Conservation (phyloP, 2,113 vertebrate species). For the Eulemur macaco region DNA sequence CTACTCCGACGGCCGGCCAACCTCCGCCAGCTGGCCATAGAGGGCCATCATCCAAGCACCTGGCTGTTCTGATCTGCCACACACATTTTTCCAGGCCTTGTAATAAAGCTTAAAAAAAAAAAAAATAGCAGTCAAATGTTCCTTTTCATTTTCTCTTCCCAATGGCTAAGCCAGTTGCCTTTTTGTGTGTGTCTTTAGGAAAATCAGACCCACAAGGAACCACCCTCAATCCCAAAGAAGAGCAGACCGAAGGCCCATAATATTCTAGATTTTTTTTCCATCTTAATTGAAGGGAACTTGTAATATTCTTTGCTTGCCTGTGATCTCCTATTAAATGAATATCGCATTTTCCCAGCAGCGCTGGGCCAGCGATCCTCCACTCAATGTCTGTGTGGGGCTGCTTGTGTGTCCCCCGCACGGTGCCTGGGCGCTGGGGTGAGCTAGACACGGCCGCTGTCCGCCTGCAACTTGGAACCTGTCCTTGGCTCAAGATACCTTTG, state of each 20-base stretch:
- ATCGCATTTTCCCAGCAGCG: neutral
- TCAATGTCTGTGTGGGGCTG: neutral
- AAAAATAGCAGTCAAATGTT: constrained; percentile 49
- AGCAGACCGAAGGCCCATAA: neutral
- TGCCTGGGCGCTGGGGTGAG: neutral
- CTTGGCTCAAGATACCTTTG: neutral
- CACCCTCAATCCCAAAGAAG: neutral
- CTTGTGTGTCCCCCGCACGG: neutral
- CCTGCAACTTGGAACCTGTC: neutral
- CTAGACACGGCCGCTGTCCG: neutral
- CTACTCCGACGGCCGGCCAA: constrained; percentile 27
- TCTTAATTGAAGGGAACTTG: neutral
- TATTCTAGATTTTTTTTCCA: neutral
- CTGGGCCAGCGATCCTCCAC: neutral
- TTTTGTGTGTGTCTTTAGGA: constrained; percentile 9
- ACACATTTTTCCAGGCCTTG: constrained; percentile 53
- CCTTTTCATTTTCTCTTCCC: constrained; percentile 66
- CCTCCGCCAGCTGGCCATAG: constrained; percentile 49
- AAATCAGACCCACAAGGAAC: constrained; percentile 34
- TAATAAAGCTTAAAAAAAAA: constrained; percentile 57
- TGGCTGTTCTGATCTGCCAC: constrained; percentile 63
- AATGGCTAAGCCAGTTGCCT: constrained; percentile 12
- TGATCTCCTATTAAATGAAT: neutral
- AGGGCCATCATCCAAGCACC: constrained; percentile 64
- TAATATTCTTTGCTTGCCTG: neutral